A percentile compares a stretch with the other conserved stretches of the same genome.
phyloP scores from a whole-genome alignment of 2,797 vertebrate genomes.

The Rhodeus uyekii region DNA sequence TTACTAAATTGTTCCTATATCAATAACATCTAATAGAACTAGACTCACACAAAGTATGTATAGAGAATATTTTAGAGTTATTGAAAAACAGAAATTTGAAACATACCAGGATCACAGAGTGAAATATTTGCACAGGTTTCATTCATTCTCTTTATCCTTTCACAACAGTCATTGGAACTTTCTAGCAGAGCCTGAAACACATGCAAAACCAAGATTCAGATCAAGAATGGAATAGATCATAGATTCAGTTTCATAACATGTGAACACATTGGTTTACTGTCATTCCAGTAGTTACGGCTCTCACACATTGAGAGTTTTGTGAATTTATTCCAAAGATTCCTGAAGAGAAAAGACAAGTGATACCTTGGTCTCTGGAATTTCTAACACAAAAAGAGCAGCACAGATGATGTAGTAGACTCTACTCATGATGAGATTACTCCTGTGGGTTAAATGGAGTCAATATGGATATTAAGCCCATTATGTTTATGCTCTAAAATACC shows the following conservation, averaged over 20 bases:
- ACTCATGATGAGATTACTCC: conserved; percentile 45
- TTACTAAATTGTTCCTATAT: not conserved
- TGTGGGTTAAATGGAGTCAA: conserved; percentile 41
- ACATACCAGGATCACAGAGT: conserved; percentile 77
- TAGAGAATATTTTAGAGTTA: not conserved
- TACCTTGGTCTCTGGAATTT: conserved; percentile 78
- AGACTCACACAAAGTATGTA: not conserved
- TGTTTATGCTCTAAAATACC: conserved; percentile 6
- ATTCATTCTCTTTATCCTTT: conserved; percentile 71
- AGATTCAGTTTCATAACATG: not conserved
- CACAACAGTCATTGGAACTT: conserved; percentile 74
- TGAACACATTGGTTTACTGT: not conserved
- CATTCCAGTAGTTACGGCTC: not conserved
- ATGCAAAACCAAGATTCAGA: conserved; percentile 31
- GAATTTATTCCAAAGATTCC: not conserved
- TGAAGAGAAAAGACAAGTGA: not conserved
- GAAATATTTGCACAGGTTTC: conserved; percentile 76
- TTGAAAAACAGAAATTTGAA: not conserved
- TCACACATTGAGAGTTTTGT: not conserved
- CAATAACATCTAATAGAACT: not conserved
- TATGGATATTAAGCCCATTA: not conserved
- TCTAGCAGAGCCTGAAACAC: conserved; percentile 71
- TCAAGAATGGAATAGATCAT: not conserved
- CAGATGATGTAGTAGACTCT: conserved; percentile 57
- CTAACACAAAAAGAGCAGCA: conserved; percentile 75